phyloP scores from a whole-genome alignment of 2,113 vertebrate genomes.

The Erythrolamprus reginae region DNA sequence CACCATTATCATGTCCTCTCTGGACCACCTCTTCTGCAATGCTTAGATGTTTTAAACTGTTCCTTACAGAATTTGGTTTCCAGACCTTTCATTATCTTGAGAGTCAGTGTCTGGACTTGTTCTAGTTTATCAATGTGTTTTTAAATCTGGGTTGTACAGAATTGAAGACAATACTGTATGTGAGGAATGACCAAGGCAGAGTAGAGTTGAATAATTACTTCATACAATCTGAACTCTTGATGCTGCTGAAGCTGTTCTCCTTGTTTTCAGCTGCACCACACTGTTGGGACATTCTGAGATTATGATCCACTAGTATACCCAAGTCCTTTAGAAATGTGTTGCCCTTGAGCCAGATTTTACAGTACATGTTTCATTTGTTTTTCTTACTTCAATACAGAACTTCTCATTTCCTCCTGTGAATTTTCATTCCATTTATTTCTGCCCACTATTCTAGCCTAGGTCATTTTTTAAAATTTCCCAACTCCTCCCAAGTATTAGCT shows the following conservation, averaged over 20 bases:
- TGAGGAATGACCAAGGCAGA: neutral
- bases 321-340: neutral
- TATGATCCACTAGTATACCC: neutral
- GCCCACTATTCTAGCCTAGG: neutral
- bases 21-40: neutral
- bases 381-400: neutral
- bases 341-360: neutral
- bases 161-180: neutral
- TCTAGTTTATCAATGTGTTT: neutral
- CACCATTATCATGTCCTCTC: neutral
- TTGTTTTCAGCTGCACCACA: neutral
- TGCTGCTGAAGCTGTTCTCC: neutral
- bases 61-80: neutral
- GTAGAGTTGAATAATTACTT: neutral
- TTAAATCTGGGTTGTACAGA: neutral
- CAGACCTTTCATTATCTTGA: neutral
- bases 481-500: neutral
- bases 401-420: neutral
- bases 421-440: neutral
- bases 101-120: neutral
- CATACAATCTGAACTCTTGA: neutral
- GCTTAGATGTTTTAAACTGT: neutral
- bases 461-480: neutral
- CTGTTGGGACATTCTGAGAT: neutral
- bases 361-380: neutral